Conservation (phyloP, 2,797 vertebrate genomes). For the Myioborus melanocephalus region DNA sequence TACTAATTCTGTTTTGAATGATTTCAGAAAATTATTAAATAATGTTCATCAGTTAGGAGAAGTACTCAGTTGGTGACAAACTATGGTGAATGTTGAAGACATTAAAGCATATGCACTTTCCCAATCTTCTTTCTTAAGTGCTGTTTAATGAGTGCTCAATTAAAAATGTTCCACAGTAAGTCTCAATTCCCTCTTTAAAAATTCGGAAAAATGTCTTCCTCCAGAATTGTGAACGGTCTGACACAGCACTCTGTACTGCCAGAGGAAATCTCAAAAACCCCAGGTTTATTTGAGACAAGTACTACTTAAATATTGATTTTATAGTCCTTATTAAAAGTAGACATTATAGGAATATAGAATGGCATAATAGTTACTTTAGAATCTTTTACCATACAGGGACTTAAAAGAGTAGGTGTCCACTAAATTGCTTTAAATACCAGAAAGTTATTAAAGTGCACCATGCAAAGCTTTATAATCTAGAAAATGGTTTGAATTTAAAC, state of each 20-base stretch:
- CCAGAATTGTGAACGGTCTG: background rate
- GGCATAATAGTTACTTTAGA: background rate
- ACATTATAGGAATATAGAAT: background rate
- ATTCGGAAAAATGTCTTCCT: background rate
- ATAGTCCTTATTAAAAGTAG: background rate
- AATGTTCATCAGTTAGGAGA: background rate
- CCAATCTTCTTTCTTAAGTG: background rate
- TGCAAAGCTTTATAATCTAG: background rate
- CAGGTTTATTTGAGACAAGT: background rate
- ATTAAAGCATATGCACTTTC: background rate
- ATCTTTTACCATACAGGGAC: background rate
- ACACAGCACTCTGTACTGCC: background rate
- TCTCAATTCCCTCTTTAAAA: background rate
- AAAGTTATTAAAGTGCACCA: background rate
- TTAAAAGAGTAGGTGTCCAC: background rate
- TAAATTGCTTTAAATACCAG: background rate
- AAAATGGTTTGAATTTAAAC: background rate
- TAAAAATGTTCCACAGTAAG: background rate
- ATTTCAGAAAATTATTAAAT: background rate
- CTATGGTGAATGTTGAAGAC: background rate
- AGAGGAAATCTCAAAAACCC: background rate
- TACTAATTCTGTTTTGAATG: background rate
- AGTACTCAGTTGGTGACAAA: background rate
- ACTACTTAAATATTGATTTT: background rate
- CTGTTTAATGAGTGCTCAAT: background rate